Base-by-base conservation (phyloP, 2,797 vertebrate species). In the Tympanoctomys barrerae region DNA sequence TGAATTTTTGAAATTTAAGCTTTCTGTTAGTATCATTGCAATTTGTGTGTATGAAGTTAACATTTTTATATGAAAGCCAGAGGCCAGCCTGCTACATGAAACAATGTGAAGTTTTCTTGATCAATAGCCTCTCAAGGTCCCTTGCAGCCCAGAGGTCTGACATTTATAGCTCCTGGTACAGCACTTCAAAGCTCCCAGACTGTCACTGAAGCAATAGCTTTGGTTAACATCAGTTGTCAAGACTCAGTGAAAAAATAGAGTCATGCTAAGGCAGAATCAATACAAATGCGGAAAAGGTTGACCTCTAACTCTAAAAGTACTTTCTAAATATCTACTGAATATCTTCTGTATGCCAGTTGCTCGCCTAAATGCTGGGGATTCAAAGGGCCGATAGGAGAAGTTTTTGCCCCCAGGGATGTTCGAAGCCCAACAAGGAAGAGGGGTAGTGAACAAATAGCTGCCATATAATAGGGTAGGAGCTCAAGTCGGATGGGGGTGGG, bases 41-140 rank as follows among this genome's bases (percentile, higher is more conserved):
- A 54, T 54, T 70, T 82, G 52, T 46, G 36, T 54, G 39, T 46
- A 31, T 54, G 46, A 94, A 87, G 9, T 78, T 90, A 83, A 70
- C 33, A 10, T 87, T 93, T 89, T 96, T 86, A 88, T 94, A 28
- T 85, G 52, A 93, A 96, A 92, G 8, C 16, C 3, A 61, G 24
- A n/a, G 18, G 31, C 16, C 7, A 39, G 26, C 83, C 42, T 59
- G 80, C 39, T 39, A 57, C 81, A 8, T 3, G 31, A 79, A 78
- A n/a, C 68, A 39, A 42, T 36, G 66, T 73, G 31, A 90, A 22
- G 36, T n/a, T 90, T 94, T 79, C 68, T 26, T 61, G 64, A 90
- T 19, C 19, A 75, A 8, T 28, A 62, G 39, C n/a, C n/a, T 79
- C 10, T 87, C 36, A 70, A 46, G 10, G 42, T 77, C 61, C 22